Evolutionary conservation across 2,888 invertebrate genomes (phyloP), one percentile per base, ranked within the genome.

Genomic region (Melikaiella ostensackeni): DNA sequence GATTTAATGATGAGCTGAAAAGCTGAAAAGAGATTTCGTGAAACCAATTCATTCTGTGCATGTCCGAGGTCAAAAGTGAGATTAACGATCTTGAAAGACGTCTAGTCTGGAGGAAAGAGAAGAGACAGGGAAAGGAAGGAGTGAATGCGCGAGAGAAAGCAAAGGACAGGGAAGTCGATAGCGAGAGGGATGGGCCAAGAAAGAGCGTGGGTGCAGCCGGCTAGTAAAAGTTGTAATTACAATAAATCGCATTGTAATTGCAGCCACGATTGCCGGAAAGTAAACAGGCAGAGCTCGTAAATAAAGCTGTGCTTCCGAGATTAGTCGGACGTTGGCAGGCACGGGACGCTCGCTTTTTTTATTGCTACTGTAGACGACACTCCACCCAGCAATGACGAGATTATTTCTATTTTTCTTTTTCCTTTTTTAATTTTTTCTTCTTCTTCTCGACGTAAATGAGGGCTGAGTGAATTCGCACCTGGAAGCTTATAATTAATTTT

Each of bases 161-260:
- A 70, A 50, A 78, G 79, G 46, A 79, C 75, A 75, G 59, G 73
- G 76, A 55, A 75, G 74, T 55, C 38, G 64, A 64, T 59, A 11
- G 74, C 62, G 46, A 55, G 64, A 42, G 74, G 42, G 74, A 38
- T 74, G 38, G 74, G 21, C 19, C 21, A 57, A 42, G 74, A 61
- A 74, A 21, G 42, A 57, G 42, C 59, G 57, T 61, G 38, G 59
- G 61, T 50, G 70, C 70, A 70, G 70, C 24, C 11, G 79, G 82
- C 82, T 82, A 82, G 84, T 84, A 85, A 86, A 86, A 87, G 79
- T 86, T 86, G 86, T 86, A 88, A 89, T 89, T 88, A 87, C 86
- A 85, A 88, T 88, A 89, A 88, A 88, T 89, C 85, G 87, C 85
- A 83, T 81, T 85, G 86, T 82, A 85, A 86, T 85, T 84, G 84